These are phyloP conservation scores for Gymnocypris eckloni DNA, from an alignment of 2,797 vertebrate genomes.

Conservation along the genomic window DNA sequence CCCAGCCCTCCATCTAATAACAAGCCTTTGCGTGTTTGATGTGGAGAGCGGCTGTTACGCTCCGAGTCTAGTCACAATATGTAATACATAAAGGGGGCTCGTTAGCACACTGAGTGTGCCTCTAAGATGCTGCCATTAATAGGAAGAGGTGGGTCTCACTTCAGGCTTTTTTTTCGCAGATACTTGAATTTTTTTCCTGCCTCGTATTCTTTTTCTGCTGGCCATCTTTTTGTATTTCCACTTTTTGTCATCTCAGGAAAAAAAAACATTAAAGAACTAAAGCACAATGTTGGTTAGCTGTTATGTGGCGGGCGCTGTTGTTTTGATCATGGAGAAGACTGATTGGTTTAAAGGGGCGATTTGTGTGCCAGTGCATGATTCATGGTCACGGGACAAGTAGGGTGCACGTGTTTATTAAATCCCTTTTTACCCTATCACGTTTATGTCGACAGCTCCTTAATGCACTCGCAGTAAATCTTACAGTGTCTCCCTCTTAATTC, in stretches of 20 bases:
- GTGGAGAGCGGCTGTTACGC: constrained; percentile 89
- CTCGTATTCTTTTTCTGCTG: constrained; percentile 26
- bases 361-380: constrained; percentile 32
- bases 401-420: constrained; percentile 50
- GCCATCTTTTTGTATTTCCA: constrained; percentile 19
- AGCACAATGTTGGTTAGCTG: constrained; percentile 16
- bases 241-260: constrained; percentile 31
- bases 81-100: constrained; percentile 92
- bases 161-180: constrained; percentile 1
- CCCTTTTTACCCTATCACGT: constrained; percentile 32
- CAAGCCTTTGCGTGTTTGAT: constrained; percentile 91
- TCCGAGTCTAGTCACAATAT: constrained; percentile 92
- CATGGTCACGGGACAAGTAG: constrained; percentile 31
- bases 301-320: background rate
- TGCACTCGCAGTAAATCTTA: constrained; percentile 16
- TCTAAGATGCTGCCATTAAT: constrained; percentile 89
- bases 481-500: constrained; percentile 4
- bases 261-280: constrained; percentile 40
- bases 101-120: constrained; percentile 91
- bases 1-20: constrained; percentile 92
- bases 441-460: constrained; percentile 37
- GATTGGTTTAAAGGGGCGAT: constrained; percentile 41
- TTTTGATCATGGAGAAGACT: constrained; percentile 48
- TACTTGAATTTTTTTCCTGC: constrained; percentile 56
- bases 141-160: constrained; percentile 65